Evolutionary conservation across 2,113 vertebrate genomes (phyloP).

Genomic region (Tympanuchus pallidicinctus): DNA sequence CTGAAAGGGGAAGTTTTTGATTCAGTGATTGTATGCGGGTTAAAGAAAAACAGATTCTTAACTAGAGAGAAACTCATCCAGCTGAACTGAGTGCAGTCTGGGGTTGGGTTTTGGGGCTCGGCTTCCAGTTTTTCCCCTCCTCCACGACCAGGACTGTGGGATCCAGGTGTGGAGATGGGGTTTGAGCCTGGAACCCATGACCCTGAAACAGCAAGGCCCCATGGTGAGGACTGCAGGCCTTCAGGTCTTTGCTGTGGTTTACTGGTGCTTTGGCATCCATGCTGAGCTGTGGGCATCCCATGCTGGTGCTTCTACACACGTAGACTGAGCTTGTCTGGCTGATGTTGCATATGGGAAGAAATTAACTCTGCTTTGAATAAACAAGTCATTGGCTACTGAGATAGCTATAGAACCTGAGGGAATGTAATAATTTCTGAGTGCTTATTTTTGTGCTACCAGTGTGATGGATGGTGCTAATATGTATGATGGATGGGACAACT

Average conservation of each 20-base stretch:
- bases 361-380: neutral
- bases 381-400: neutral
- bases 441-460: neutral
- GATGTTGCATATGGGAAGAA: neutral
- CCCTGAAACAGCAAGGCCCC: neutral
- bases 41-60: neutral
- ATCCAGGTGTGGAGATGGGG: neutral
- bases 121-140: neutral
- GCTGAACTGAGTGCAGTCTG: neutral
- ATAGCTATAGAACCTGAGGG: neutral
- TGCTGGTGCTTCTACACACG: neutral
- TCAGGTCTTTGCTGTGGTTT: neutral
- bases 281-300: fast-evolving
- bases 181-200: neutral
- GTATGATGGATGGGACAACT: neutral
- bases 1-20: neutral
- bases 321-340: neutral
- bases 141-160: too few species aligned
- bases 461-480: neutral
- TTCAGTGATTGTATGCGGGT: neutral
- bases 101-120: neutral
- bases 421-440: neutral
- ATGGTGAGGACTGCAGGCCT: neutral
- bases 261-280: neutral
- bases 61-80: neutral